Percentiles rank a stretch among this genome's conserved stretches.
Conservation (phyloP, 2,888 invertebrate species). For the Agrochola circellaris region DNA sequence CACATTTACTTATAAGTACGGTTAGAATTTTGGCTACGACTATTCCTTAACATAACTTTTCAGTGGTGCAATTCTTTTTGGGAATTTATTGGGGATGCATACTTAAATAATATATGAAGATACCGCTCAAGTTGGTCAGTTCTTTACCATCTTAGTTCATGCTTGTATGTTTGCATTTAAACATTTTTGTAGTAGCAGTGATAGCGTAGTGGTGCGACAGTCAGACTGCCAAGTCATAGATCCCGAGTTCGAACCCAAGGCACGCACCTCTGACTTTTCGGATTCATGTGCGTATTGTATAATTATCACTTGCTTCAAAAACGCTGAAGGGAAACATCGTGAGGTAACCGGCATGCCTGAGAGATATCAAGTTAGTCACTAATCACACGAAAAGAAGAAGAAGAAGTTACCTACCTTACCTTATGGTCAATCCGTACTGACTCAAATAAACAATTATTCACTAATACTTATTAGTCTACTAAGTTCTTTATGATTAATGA, state of each 20-base stretch:
- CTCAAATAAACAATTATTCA: background rate
- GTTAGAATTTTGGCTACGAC: conserved; percentile 63
- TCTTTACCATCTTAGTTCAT: background rate
- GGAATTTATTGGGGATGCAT: conserved; percentile 49
- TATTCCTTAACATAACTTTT: conserved; percentile 44
- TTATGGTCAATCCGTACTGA: too few relatives aligned
- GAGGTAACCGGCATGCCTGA: too few relatives aligned
- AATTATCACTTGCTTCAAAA: too few relatives aligned
- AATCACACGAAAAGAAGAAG: too few relatives aligned
- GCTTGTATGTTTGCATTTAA: background rate
- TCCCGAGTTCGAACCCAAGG: too few relatives aligned
- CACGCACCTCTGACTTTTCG: too few relatives aligned
- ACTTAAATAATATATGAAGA: conserved; percentile 36
- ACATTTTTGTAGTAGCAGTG: background rate
- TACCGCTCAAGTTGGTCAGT: conserved; percentile 7
- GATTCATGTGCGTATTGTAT: too few relatives aligned
- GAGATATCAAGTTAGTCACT: too few relatives aligned
- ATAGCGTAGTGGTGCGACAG: too few relatives aligned
- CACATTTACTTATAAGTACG: conserved; percentile 59
- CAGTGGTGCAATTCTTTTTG: conserved; percentile 50
- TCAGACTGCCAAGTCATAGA: too few relatives aligned
- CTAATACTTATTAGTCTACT: background rate
- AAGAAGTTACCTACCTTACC: too few relatives aligned
- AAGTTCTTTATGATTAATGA: background rate
- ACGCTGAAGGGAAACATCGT: too few relatives aligned